Percentiles rank a stretch among this genome's conserved stretches.
Evolutionary conservation across 1,140 invertebrate species (phyloP).

Genomic region (Cyrtorhinus lividipennis): DNA sequence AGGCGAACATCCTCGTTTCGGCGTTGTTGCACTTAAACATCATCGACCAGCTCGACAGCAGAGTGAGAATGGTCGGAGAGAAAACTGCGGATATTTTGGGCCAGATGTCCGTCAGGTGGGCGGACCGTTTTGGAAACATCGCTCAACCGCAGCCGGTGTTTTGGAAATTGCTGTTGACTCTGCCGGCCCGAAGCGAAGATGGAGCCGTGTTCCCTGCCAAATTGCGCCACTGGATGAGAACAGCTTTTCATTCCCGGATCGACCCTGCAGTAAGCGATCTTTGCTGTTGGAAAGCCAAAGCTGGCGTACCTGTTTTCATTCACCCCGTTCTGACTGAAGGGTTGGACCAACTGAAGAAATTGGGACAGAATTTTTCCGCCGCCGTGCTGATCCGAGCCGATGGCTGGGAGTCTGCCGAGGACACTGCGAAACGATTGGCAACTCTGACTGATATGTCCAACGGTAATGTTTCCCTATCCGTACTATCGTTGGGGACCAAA

Average conservation of each 20-base stretch:
- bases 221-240: slow-evolving; percentile 17
- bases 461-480: slow-evolving; percentile 10
- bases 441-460: slow-evolving; percentile 7
- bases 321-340: slow-evolving; percentile 15
- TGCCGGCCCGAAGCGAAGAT: slow-evolving; percentile 13
- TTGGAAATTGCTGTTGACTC: slow-evolving; percentile 12
- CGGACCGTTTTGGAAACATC: slow-evolving; percentile 13
- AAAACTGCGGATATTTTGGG: slow-evolving; percentile 14
- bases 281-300: background rate
- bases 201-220: slow-evolving; percentile 13
- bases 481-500: slow-evolving; percentile 14
- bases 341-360: background rate
- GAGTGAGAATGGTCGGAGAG: slow-evolving; percentile 9
- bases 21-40: slow-evolving; percentile 16
- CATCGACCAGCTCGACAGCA: slow-evolving; percentile 15
- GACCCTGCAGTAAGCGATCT: slow-evolving; percentile 9
- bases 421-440: slow-evolving; percentile 8
- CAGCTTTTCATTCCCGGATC: slow-evolving; percentile 13
- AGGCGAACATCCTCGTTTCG: slow-evolving; percentile 10
- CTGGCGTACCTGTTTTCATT: slow-evolving; percentile 15
- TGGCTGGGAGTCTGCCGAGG: slow-evolving; percentile 15
- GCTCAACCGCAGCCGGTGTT: slow-evolving; percentile 12
- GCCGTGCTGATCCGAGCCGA: slow-evolving; percentile 18
- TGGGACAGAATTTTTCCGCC: slow-evolving; percentile 15
- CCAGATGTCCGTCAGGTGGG: slow-evolving; percentile 2